Conservation (phyloP, 2,113 vertebrate species). For the Bostrychus sinensis region DNA sequence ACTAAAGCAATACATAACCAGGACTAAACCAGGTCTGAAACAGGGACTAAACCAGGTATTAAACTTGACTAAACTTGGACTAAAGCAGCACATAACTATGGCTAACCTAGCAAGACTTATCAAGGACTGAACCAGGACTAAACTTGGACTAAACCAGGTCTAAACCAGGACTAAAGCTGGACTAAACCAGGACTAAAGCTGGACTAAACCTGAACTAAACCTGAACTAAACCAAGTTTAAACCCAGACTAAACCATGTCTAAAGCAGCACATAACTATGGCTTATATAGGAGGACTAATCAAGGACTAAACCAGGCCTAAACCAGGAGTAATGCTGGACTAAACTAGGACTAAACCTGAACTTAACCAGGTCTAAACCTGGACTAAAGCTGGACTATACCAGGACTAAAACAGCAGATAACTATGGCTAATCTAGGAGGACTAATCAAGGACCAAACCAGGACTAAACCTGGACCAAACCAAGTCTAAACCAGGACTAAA, state of each 20-base stretch:
- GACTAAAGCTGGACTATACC: not conserved
- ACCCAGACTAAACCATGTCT: not conserved
- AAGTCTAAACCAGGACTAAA: not conserved
- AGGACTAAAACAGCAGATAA: not conserved
- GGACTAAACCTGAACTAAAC: not conserved
- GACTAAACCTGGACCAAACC: too few relatives aligned
- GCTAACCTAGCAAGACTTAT: not conserved
- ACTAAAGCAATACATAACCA: not conserved
- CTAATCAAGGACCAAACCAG: too few relatives aligned
- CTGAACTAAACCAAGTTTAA: not conserved
- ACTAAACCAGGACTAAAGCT: not conserved
- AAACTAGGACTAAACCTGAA: not conserved
- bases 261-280: too few relatives aligned
- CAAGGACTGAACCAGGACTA: not conserved
- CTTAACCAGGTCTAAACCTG: not conserved
- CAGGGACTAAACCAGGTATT: not conserved
- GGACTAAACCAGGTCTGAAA: not conserved
- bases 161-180: slow-evolving; percentile 2
- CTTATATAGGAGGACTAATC: too few relatives aligned
- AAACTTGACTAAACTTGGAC: not conserved
- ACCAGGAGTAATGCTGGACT: not conserved
- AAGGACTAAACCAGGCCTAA: too few relatives aligned
- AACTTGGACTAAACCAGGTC: not conserved
- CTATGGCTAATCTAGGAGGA: too few relatives aligned
- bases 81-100: not conserved